Percentiles rank a stretch among this genome's conserved stretches.
These are phyloP conservation scores for Lysiphlebus fabarum DNA, from an alignment of 1,140 invertebrate genomes.

Conservation along the genomic window DNA sequence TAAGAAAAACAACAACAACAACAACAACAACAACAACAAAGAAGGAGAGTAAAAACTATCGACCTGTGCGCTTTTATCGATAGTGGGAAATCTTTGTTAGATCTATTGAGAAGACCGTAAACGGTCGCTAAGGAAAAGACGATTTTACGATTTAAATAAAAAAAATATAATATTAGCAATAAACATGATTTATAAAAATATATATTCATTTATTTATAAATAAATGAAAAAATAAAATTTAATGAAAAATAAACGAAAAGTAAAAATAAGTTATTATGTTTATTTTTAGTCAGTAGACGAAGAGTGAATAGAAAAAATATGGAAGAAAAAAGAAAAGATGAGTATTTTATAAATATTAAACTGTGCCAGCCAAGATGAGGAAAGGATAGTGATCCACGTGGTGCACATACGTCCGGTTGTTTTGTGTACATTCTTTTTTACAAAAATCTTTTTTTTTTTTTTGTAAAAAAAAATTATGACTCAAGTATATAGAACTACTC, in stretches of 20 bases:
- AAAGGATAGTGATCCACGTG: conserved; percentile 9
- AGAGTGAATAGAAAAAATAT: not conserved
- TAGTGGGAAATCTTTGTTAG: conserved; percentile 17
- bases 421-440: not conserved
- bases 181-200: not conserved
- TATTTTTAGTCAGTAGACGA: too few species aligned
- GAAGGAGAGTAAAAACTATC: conserved; percentile 1
- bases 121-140: conserved; percentile 8
- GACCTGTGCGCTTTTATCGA: conserved; percentile 5
- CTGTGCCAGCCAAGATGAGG: not conserved
- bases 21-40: not conserved
- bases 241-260: not conserved
- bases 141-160: not conserved
- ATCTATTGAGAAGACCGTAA: conserved; percentile 9
- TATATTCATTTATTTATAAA: not conserved
- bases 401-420: conserved; percentile 9
- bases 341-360: conserved; percentile 29
- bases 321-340: not conserved
- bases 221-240: not conserved
- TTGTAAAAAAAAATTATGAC: too few species aligned
- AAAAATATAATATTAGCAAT: not conserved
- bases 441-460: too few species aligned
- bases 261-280: not conserved
- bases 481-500: too few species aligned
- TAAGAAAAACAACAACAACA: not conserved